phyloP scores from a whole-genome alignment of 2,888 invertebrate genomes.

The Dryococelus australis region DNA sequence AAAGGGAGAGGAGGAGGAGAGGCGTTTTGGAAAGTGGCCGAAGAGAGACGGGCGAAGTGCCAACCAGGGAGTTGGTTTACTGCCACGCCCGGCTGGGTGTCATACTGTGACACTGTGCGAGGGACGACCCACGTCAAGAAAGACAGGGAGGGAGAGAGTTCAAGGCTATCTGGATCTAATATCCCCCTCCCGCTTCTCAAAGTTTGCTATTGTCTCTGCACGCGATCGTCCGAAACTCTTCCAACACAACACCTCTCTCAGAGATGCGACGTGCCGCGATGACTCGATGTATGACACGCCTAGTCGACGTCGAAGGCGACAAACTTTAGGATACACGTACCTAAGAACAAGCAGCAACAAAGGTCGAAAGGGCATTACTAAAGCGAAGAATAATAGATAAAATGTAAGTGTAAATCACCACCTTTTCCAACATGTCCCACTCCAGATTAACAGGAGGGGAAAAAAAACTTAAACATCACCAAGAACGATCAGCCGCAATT shows the following conservation, averaged over 20 bases:
- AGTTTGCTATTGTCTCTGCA: neutral
- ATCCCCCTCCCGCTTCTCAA: neutral
- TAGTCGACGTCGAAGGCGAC: too few relatives aligned
- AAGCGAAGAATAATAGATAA: too few relatives aligned
- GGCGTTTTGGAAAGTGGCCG: neutral
- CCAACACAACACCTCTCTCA: neutral
- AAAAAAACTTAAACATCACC: too few relatives aligned
- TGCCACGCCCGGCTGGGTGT: neutral
- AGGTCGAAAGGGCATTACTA: too few relatives aligned
- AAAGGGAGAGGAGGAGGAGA: neutral
- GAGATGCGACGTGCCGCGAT: too few relatives aligned
- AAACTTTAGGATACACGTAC: too few relatives aligned
- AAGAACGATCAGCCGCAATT: too few relatives aligned
- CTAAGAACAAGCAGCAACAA: too few relatives aligned
- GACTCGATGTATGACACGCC: too few relatives aligned
- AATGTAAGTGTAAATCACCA: too few relatives aligned
- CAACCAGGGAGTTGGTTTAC: neutral
- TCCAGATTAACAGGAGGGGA: too few relatives aligned
- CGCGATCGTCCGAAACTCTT: neutral
- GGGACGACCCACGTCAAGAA: neutral
- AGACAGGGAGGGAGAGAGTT: neutral
- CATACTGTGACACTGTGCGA: neutral
- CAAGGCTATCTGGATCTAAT: neutral
- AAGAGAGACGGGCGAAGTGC: constrained; percentile 5
- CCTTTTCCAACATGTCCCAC: too few relatives aligned